phyloP scores from a whole-genome alignment of 2,797 vertebrate species.

The Thaleichthys pacificus region DNA sequence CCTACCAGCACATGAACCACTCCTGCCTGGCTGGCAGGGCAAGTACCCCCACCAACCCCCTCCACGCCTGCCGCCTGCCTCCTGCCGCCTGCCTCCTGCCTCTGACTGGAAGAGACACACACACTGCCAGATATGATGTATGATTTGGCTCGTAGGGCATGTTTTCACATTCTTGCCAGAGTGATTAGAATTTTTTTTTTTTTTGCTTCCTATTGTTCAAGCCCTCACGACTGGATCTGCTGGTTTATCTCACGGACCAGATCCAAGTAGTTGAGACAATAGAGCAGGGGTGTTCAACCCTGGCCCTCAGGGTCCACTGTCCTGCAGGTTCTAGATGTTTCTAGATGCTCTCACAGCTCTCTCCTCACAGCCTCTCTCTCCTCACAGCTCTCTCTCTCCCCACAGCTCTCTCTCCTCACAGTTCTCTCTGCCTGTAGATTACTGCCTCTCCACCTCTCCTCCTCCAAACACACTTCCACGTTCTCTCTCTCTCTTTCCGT shows the following conservation, averaged over 20 bases:
- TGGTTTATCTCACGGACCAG: too few relatives aligned
- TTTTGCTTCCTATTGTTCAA: too few relatives aligned
- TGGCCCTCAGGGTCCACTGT: too few relatives aligned
- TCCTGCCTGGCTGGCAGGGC: neutral
- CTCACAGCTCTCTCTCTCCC: too few relatives aligned
- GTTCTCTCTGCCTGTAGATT: neutral
- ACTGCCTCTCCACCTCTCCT: neutral
- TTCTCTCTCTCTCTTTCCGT: neutral
- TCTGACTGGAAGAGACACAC: neutral
- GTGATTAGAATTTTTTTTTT: too few relatives aligned
- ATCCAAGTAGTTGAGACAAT: too few relatives aligned
- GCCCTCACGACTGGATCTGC: too few relatives aligned
- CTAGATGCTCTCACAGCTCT: too few relatives aligned
- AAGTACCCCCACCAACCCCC: neutral
- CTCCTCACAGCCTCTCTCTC: too few relatives aligned
- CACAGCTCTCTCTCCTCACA: too few relatives aligned
- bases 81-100: neutral
- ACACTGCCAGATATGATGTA: neutral
- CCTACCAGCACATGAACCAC: slow-evolving; percentile 9
- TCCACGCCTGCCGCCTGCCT: neutral
- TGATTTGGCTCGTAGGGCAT: neutral
- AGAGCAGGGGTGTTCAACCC: too few relatives aligned
- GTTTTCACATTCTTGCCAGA: neutral
- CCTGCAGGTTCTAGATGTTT: too few relatives aligned
- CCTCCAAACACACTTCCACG: neutral